phyloP scores from a whole-genome alignment of 2,888 invertebrate species.

The Idaea dimidiata region DNA sequence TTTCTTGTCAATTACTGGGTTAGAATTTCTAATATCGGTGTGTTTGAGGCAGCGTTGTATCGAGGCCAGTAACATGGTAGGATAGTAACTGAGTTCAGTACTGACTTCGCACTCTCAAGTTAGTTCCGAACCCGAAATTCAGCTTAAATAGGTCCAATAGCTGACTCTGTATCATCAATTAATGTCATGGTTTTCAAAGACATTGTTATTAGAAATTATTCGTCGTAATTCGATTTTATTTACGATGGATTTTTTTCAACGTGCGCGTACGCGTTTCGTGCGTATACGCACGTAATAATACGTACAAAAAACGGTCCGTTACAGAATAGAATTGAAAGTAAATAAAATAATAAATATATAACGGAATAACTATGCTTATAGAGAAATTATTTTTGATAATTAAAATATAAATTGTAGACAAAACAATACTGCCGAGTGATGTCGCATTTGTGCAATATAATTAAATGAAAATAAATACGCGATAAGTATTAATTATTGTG shows the following conservation, averaged over 20 bases:
- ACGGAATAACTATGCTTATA: constrained; percentile 17
- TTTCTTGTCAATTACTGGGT: not conserved
- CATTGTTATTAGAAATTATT: not conserved
- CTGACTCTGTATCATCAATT: not conserved
- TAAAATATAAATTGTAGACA: constrained; percentile 45
- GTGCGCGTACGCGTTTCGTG: no score
- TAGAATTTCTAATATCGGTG: not conserved
- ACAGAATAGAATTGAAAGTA: not conserved
- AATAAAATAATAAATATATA: not conserved
- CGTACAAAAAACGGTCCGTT: not conserved
- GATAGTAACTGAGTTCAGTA: no score
- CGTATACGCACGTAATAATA: not conserved
- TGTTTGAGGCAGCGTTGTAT: not conserved
- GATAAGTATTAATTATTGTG: constrained; percentile 38
- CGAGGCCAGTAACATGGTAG: no score
- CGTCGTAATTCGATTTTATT: not conserved
- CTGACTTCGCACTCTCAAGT: no score
- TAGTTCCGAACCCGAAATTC: no score
- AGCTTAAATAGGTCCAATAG: no score
- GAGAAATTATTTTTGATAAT: constrained; percentile 65
- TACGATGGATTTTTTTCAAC: no score
- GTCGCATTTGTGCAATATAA: constrained; percentile 52
- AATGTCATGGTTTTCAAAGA: not conserved
- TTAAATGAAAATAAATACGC: constrained; percentile 14
- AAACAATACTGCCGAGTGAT: constrained; percentile 51